Percentiles rank a stretch among this genome's conserved stretches.
phyloP scores from a whole-genome alignment of 2,888 invertebrate genomes.

The Acholoe squamosa region DNA sequence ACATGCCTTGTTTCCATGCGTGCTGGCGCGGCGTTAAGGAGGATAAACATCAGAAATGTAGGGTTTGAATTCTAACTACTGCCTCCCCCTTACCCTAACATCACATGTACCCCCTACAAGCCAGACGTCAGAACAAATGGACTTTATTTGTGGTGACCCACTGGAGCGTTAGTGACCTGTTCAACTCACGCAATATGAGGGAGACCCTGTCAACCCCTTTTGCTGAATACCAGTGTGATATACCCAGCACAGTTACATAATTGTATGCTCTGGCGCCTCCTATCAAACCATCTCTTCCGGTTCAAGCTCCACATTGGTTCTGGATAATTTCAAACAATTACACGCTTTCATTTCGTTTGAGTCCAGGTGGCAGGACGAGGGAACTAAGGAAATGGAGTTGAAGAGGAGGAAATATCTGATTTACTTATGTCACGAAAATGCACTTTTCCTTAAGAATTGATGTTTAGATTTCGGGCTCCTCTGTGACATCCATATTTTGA shows the following conservation, averaged over 20 bases:
- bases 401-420: background rate
- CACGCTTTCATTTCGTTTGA: background rate
- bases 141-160: slow-evolving; percentile 12
- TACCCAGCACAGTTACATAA: slow-evolving; percentile 24
- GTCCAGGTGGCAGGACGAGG: background rate
- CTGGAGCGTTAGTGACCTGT: background rate
- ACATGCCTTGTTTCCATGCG: slow-evolving; percentile 36
- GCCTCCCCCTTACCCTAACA: background rate
- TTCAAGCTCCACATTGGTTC: slow-evolving; percentile 19
- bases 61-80: slow-evolving; percentile 28
- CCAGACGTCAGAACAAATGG: slow-evolving; percentile 23
- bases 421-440: too few species aligned
- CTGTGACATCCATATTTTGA: too few species aligned
- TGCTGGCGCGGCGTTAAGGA: background rate
- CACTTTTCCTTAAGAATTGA: too few species aligned
- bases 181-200: background rate
- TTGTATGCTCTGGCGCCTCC: slow-evolving; percentile 47
- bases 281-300: slow-evolving; percentile 45
- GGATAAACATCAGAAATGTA: slow-evolving; percentile 52
- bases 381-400: background rate
- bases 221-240: background rate
- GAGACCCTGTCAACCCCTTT: background rate
- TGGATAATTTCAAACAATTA: slow-evolving; percentile 33
- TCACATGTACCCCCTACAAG: background rate
- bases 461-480: too few species aligned